Conservation (phyloP, 64 coral and sea anemone species). For the Montipora cactus region DNA sequence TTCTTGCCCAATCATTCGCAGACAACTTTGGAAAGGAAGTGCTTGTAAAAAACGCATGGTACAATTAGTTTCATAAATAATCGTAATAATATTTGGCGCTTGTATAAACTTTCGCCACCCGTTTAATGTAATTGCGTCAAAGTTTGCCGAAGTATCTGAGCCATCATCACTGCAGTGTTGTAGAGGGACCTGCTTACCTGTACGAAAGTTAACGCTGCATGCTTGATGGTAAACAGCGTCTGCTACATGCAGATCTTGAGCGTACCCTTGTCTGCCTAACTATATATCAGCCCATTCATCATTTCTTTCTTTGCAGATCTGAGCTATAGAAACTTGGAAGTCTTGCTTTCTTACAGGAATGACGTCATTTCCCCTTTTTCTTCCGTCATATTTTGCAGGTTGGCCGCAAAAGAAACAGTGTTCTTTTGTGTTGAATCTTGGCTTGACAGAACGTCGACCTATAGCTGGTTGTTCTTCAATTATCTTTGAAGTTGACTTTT, state of each 20-base stretch:
- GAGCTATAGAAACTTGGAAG: neutral
- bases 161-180: too few species aligned
- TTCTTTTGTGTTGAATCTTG: neutral
- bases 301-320: conserved; percentile 7
- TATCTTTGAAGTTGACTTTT: too few species aligned
- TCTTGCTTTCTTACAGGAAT: conserved; percentile 23
- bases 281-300: conserved; percentile 13
- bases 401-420: conserved; percentile 43
- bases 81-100: too few species aligned
- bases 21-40: too few species aligned
- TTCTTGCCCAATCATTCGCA: too few species aligned
- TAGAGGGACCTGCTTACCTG: conserved; percentile 3
- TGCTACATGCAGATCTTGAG: conserved; percentile 35
- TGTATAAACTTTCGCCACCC: too few species aligned
- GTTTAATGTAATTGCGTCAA: too few species aligned
- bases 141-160: too few species aligned
- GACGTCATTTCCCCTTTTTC: conserved; percentile 33
- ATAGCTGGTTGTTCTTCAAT: too few species aligned
- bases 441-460: neutral
- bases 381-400: conserved; percentile 11
- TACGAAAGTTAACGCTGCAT: conserved; percentile 47
- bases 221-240: conserved; percentile 38
- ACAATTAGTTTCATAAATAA: too few species aligned
- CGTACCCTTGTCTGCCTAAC: neutral
- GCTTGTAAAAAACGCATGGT: too few species aligned